Evolutionary conservation across 2,888 invertebrate genomes (phyloP).

Genomic region (Ptychoptera contaminata): DNA sequence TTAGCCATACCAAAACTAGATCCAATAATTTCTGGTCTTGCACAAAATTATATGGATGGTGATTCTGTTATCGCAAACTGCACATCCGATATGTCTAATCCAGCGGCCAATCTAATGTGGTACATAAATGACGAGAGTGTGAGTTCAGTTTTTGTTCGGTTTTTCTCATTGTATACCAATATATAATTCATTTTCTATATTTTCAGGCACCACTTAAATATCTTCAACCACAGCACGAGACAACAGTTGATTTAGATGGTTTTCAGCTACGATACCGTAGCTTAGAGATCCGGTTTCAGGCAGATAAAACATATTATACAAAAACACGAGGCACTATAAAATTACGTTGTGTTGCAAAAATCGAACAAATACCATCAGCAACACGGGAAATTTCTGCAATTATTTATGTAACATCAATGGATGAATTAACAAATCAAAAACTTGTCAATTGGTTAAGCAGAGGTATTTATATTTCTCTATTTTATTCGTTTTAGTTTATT

Average conservation of each 20-base stretch:
- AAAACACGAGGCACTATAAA: constrained; percentile 23
- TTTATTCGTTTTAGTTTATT: too few species aligned
- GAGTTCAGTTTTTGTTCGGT: too few species aligned
- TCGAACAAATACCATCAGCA: constrained; percentile 26
- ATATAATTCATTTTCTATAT: too few species aligned
- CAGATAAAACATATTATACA: constrained; percentile 26
- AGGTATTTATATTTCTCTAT: constrained; percentile 16
- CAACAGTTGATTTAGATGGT: constrained; percentile 26
- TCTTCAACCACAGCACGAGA: constrained; percentile 26
- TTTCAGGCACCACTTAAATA: constrained; percentile 24
- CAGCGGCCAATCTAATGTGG: constrained; percentile 28
- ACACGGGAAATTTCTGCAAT: constrained; percentile 23
- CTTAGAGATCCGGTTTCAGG: constrained; percentile 27
- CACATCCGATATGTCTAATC: constrained; percentile 29
- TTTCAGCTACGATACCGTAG: constrained; percentile 26
- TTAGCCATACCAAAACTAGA: constrained; percentile 28
- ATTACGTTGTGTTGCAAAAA: constrained; percentile 30
- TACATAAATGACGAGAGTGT: constrained; percentile 31
- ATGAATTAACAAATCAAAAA: constrained; percentile 30
- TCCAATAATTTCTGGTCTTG: constrained; percentile 28
- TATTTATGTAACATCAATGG: constrained; percentile 23
- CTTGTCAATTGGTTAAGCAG: constrained; percentile 21
- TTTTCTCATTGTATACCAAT: too few species aligned
- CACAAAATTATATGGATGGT: constrained; percentile 27
- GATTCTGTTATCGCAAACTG: constrained; percentile 30